Base-by-base conservation (phyloP, 1,140 invertebrate genomes). In the Pectinophora gossypiella region DNA sequence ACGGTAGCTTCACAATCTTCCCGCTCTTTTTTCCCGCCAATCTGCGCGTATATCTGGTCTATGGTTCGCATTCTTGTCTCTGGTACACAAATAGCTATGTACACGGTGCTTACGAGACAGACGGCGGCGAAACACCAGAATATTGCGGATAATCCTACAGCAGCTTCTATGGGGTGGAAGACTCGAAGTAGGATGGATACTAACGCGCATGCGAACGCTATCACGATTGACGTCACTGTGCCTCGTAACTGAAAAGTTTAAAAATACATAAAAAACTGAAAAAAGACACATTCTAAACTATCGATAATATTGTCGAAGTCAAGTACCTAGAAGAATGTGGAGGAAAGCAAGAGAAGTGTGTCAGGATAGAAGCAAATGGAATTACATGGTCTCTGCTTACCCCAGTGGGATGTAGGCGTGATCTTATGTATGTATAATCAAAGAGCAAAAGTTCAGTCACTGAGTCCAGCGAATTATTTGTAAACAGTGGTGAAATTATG, bases 51-150 rank as follows among this genome's bases (percentile, higher is more conserved):
- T 4, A 85, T 85, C 15, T 85, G 77, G 13, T 95, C 93, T 13
- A 94, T 78, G 2, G 88, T 89, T 58, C 90, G 90, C 23, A 92
- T 93, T 68, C 93, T 93, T 0, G 93, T 95, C 77, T 95, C 94
- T 0, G 93, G 93, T 0, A 94, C 89, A 15, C 90, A 89, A 22
- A 90, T 76, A 21, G 88, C 89, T 9, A 93, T 89, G 60, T 93
- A 90, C 0, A 93, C 63, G 1, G 90, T 89, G n/a, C 92, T 91
- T 12, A 91, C 19, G 1, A 90, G 71, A 48, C 91, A 91, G 21
- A 91, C 85, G 0, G 87, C 89, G 1, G 93, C 76, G 78, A 94
- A 95, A 4, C 92, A 67, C 89, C 91, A 93, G 74, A 93, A 94
- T 5, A 90, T 88, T 15, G 87, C 87, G 64, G 93, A 90, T 0